Evolutionary conservation across 2,113 vertebrate genomes (phyloP).

Genomic region (Pyxicephalus adspersus): DNA sequence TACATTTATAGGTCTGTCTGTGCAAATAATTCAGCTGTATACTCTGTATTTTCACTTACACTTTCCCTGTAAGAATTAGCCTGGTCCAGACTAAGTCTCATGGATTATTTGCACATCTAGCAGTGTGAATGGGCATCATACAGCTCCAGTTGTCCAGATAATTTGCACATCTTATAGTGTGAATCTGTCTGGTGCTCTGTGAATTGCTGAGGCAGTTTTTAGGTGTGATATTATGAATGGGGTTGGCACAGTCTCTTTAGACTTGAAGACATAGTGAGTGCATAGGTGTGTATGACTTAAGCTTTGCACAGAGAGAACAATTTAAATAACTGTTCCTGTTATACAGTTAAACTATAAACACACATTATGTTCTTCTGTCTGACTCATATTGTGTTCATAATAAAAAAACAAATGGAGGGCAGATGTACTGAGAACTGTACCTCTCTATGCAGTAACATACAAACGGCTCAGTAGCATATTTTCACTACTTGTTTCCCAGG

Average conservation of each 20-base stretch:
- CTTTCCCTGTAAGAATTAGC: neutral
- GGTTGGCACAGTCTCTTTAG: neutral
- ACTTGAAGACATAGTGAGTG: too few relatives aligned
- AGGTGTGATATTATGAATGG: neutral
- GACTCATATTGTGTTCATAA: too few relatives aligned
- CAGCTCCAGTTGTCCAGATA: neutral
- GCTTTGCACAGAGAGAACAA: too few relatives aligned
- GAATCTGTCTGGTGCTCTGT: neutral
- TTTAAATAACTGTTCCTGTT: too few relatives aligned
- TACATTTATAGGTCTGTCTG: neutral
- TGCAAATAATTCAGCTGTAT: neutral
- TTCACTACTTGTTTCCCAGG: too few relatives aligned
- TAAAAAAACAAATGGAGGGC: too few relatives aligned
- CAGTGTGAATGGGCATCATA: neutral
- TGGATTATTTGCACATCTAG: neutral
- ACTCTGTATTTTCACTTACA: neutral
- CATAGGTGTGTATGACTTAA: too few relatives aligned
- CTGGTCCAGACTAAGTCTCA: neutral
- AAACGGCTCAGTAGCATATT: too few relatives aligned
- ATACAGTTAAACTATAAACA: too few relatives aligned
- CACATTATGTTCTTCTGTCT: too few relatives aligned
- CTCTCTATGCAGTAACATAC: too few relatives aligned
- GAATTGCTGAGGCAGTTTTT: neutral
- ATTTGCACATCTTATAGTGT: constrained; percentile 40
- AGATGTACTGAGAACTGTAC: too few relatives aligned